Evolutionary conservation across 2,888 invertebrate genomes (phyloP).

Genomic region (Electrophaes corylata): DNA sequence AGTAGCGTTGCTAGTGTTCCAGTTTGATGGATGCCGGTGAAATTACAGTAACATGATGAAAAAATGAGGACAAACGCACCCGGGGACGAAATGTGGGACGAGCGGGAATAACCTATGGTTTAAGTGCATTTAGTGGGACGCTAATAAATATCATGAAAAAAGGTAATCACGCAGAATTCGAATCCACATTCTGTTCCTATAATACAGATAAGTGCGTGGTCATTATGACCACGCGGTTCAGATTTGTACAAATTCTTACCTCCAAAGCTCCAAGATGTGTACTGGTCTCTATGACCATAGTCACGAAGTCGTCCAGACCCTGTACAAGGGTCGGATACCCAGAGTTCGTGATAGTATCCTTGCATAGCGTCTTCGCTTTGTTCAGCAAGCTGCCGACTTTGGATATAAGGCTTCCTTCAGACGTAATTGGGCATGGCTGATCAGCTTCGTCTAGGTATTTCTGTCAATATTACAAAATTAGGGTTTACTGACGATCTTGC

Average conservation of each 20-base stretch:
- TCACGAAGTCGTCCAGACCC: slow-evolving; percentile 87
- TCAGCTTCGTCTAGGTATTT: slow-evolving; percentile 75
- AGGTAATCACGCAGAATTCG: too few species aligned
- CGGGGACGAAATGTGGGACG: too few species aligned
- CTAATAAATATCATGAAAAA: too few species aligned
- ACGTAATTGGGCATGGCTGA: slow-evolving; percentile 51
- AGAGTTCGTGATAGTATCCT: slow-evolving; percentile 83
- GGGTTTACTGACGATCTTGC: background rate
- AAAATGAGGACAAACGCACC: too few species aligned
- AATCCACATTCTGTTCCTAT: too few species aligned
- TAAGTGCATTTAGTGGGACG: too few species aligned
- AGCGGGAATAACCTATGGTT: too few species aligned
- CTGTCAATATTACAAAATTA: slow-evolving; percentile 42
- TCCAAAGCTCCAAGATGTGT: slow-evolving; percentile 87
- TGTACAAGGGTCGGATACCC: slow-evolving; percentile 86
- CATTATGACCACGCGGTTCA: too few species aligned
- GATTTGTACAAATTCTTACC: slow-evolving; percentile 61
- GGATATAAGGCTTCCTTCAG: slow-evolving; percentile 63
- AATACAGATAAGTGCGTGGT: too few species aligned
- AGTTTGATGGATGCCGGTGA: too few species aligned
- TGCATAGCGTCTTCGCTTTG: slow-evolving; percentile 87
- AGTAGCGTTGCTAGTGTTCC: too few species aligned
- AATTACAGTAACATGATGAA: too few species aligned
- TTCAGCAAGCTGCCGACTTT: slow-evolving; percentile 76
- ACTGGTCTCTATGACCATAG: slow-evolving; percentile 87